phyloP scores from a whole-genome alignment of 2,797 vertebrate species.

The Luscinia megarhynchos region DNA sequence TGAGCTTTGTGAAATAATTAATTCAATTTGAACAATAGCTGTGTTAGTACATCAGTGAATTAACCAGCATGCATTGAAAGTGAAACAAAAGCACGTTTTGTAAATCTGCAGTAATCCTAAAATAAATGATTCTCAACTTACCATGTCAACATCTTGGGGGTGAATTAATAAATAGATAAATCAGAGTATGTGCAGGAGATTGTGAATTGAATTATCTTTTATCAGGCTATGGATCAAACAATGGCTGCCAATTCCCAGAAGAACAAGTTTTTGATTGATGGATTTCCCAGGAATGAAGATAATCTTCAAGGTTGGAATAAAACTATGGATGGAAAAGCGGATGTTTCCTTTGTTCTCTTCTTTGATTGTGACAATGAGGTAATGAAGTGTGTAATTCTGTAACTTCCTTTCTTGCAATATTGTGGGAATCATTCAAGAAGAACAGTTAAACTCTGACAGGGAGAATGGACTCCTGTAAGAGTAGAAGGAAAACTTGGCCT shows the following conservation, averaged over 20 bases:
- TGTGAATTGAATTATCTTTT: slow-evolving; percentile 33
- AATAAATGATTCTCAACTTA: background rate
- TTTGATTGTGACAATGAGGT: slow-evolving; percentile 96
- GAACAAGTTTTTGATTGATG: slow-evolving; percentile 96
- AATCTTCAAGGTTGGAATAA: slow-evolving; percentile 94
- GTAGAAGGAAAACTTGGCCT: background rate
- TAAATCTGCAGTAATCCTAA: background rate
- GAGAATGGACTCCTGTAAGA: background rate
- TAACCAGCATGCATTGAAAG: background rate
- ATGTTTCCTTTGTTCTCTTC: slow-evolving; percentile 96
- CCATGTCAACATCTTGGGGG: background rate
- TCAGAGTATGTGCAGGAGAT: background rate
- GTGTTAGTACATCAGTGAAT: background rate
- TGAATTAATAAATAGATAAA: slow-evolving; percentile 16
- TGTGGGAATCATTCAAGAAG: background rate
- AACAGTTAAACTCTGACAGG: slow-evolving; percentile 1
- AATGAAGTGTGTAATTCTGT: slow-evolving; percentile 58
- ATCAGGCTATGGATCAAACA: slow-evolving; percentile 93
- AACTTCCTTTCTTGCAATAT: slow-evolving; percentile 1
- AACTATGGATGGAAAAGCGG: slow-evolving; percentile 91
- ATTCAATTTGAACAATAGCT: background rate
- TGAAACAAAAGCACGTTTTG: background rate
- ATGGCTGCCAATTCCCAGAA: slow-evolving; percentile 86
- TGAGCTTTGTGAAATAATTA: background rate
- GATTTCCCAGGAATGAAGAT: slow-evolving; percentile 96